phyloP scores from a whole-genome alignment of 2,113 vertebrate species.

The Dissostichus mawsoni region DNA sequence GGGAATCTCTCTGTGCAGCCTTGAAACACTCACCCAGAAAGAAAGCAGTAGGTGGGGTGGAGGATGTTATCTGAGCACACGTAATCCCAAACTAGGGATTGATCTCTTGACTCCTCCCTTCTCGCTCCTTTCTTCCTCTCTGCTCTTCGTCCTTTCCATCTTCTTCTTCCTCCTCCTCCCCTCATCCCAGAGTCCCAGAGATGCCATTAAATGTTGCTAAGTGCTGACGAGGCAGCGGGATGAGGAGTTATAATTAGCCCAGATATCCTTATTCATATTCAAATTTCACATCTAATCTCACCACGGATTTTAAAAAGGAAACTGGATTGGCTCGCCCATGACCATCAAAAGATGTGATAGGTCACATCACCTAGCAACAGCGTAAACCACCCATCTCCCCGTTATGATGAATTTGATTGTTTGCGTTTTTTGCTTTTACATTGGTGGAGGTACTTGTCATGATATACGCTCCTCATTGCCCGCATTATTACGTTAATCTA shows the following conservation, averaged over 20 bases:
- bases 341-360: slow-evolving; percentile 58
- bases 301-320: slow-evolving; percentile 59
- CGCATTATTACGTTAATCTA: neutral
- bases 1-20: slow-evolving; percentile 49
- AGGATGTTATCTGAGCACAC: slow-evolving; percentile 76
- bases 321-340: slow-evolving; percentile 55
- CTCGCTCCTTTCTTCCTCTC: slow-evolving; percentile 39
- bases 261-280: slow-evolving; percentile 77
- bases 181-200: slow-evolving; percentile 48
- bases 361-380: slow-evolving; percentile 63
- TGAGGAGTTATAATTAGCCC: slow-evolving; percentile 79
- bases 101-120: slow-evolving; percentile 77
- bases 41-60: slow-evolving; percentile 54
- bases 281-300: slow-evolving; percentile 79
- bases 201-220: slow-evolving; percentile 64
- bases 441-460: neutral
- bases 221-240: slow-evolving; percentile 73
- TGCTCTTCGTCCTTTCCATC: slow-evolving; percentile 28
- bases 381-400: slow-evolving; percentile 33
- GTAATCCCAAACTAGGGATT: slow-evolving; percentile 81
- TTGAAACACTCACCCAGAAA: slow-evolving; percentile 64
- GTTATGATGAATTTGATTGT: slow-evolving; percentile 31
- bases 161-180: slow-evolving; percentile 36
- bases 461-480: neutral
- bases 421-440: neutral